phyloP scores from a whole-genome alignment of 2,113 vertebrate species.

The Leptocoma aspasia region DNA sequence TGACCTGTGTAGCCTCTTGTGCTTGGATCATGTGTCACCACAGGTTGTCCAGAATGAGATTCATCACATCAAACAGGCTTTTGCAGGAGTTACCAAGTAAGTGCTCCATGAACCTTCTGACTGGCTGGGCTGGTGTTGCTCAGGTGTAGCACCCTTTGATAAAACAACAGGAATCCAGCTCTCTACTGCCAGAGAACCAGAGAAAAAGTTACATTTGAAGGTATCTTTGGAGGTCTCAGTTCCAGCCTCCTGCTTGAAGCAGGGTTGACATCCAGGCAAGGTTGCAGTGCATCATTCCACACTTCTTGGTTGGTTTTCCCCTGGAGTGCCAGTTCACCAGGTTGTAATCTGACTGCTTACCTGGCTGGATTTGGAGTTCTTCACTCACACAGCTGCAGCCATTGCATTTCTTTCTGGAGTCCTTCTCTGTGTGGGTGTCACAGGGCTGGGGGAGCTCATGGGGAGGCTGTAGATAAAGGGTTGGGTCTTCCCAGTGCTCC shows the following conservation, averaged over 20 bases:
- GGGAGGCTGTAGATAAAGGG: not conserved
- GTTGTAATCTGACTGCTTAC: not conserved
- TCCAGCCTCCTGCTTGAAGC: not conserved
- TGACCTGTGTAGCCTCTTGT: conserved; percentile 50
- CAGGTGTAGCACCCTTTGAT: not conserved
- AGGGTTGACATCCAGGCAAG: not conserved
- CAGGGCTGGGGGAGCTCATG: not conserved
- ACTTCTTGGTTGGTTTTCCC: not conserved
- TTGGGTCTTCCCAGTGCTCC: not conserved
- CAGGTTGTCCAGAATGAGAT: not conserved
- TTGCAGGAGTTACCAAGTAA: not conserved
- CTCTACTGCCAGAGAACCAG: not conserved
- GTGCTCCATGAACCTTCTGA: fast-evolving
- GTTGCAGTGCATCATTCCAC: not conserved
- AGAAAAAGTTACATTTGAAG: not conserved
- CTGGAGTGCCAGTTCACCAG: not conserved
- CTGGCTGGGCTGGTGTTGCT: not conserved
- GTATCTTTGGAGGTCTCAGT: not conserved
- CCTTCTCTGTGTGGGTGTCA: not conserved
- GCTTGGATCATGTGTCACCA: not conserved
- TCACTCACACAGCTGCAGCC: not conserved
- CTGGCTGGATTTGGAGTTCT: not conserved
- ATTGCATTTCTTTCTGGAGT: not conserved
- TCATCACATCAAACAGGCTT: not conserved
- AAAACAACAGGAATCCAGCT: not conserved